Evolutionary conservation across 2,888 invertebrate species (phyloP).

Genomic region (Eumerus sabulonum): DNA sequence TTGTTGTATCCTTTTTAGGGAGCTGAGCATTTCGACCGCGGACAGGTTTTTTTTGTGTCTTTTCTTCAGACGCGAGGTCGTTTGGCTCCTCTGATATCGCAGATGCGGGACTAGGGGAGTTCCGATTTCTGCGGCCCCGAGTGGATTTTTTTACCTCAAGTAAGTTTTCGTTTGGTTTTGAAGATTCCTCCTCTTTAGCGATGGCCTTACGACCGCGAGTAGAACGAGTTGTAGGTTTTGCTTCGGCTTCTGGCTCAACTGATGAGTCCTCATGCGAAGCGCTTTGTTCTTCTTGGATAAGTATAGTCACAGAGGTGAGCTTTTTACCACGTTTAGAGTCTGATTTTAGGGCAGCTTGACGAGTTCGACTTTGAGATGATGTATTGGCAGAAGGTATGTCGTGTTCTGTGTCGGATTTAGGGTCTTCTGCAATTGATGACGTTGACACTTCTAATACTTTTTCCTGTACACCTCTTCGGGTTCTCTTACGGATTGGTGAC

Average conservation of each 20-base stretch:
- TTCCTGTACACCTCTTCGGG: constrained; percentile 8
- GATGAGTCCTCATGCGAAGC: not conserved
- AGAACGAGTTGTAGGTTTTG: not conserved
- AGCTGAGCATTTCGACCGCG: constrained; percentile 18
- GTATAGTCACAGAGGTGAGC: not conserved
- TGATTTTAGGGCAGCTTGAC: too few species aligned
- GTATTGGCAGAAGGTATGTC: too few species aligned
- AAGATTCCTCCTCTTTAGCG: constrained; percentile 7
- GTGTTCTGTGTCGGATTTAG: not conserved
- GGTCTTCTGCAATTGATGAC: too few species aligned
- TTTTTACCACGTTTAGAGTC: not conserved
- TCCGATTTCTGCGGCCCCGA: constrained; percentile 9
- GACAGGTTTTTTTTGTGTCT: not conserved
- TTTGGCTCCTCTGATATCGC: not conserved
- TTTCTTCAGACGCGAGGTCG: not conserved
- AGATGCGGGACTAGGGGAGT: not conserved
- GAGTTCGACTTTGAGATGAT: too few species aligned
- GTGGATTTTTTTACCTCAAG: constrained; percentile 1
- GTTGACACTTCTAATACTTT: not conserved
- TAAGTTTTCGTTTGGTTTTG: not conserved
- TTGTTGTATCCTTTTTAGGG: constrained; percentile 8
- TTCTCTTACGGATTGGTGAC: constrained; percentile 19
- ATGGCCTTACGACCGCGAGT: too few species aligned
- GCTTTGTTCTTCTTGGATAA: not conserved
- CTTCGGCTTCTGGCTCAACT: not conserved